Conservation (phyloP, 2,888 invertebrate genomes). For the Drosophila lacicola region DNA sequence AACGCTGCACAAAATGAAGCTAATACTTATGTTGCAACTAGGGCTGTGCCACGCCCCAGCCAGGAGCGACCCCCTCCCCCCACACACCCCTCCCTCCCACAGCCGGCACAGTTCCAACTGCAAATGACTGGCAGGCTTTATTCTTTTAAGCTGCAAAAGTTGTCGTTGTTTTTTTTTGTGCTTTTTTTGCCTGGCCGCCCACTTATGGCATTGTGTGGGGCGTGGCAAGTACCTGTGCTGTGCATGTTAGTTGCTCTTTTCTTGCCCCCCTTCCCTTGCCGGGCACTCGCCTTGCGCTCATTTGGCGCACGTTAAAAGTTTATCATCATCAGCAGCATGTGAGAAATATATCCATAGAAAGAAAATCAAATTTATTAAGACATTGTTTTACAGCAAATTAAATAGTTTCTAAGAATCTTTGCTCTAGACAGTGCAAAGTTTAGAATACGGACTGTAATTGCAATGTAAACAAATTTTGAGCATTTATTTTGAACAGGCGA, state of each 20-base stretch:
- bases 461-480: too few species aligned
- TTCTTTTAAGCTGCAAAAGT: conserved; percentile 51
- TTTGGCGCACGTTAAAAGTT: conserved; percentile 22
- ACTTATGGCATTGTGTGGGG: conserved; percentile 53
- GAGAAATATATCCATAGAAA: conserved; percentile 14
- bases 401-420: not conserved
- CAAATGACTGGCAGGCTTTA: conserved; percentile 65
- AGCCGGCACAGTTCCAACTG: conserved; percentile 15
- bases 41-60: conserved; percentile 40
- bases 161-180: conserved; percentile 34
- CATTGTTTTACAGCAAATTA: not conserved
- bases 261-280: too few species aligned
- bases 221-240: conserved; percentile 59
- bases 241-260: conserved; percentile 55
- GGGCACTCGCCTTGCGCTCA: not conserved
- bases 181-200: conserved; percentile 2
- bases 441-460: not conserved
- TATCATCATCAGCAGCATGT: conserved; percentile 9
- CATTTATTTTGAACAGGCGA: not conserved
- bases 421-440: not conserved
- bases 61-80: conserved; percentile 13
- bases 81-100: conserved; percentile 2
- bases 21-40: conserved; percentile 79
- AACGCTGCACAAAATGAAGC: conserved; percentile 77
- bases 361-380: conserved; percentile 13